Evolutionary conservation across 1,140 invertebrate genomes (phyloP).

Genomic region (Drosophila nasuta): DNA sequence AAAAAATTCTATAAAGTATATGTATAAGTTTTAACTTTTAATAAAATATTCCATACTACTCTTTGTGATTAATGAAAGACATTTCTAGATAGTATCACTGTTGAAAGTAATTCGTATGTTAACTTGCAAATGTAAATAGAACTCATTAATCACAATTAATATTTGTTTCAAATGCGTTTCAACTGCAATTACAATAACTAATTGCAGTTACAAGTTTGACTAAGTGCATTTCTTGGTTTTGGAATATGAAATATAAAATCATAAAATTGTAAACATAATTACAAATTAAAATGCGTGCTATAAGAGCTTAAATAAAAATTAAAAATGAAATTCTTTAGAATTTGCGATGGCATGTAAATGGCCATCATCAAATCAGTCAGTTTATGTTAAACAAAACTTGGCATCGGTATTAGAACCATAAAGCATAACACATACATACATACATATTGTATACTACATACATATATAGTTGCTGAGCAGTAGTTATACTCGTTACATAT

Average conservation of each 20-base stretch:
- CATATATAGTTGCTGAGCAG: too few species aligned
- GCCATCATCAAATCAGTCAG: slow-evolving; percentile 76
- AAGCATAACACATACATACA: slow-evolving; percentile 43
- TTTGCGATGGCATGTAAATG: slow-evolving; percentile 70
- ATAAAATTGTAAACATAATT: slow-evolving; percentile 21
- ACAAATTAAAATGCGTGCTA: slow-evolving; percentile 42
- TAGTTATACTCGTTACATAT: too few species aligned
- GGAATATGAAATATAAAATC: not conserved
- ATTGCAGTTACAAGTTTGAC: slow-evolving; percentile 10
- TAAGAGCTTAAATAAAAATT: slow-evolving; percentile 20
- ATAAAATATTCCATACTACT: too few species aligned
- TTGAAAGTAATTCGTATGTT: slow-evolving; percentile 1
- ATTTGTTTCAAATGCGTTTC: not conserved
- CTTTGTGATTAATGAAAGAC: not conserved
- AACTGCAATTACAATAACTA: slow-evolving; percentile 16
- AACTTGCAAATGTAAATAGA: not conserved
- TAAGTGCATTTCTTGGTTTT: slow-evolving; percentile 1
- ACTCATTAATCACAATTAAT: slow-evolving; percentile 7
- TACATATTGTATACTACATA: not conserved
- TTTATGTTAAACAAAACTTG: slow-evolving; percentile 78
- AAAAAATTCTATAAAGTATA: too few species aligned
- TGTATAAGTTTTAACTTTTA: too few species aligned
- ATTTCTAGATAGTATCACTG: not conserved
- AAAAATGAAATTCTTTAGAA: slow-evolving; percentile 40
- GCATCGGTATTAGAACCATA: slow-evolving; percentile 60